Percentiles rank a stretch among this genome's conserved stretches.
These are phyloP conservation scores for Pogoniulus pusillus DNA, from an alignment of 2,797 vertebrate species.

Conservation along the genomic window DNA sequence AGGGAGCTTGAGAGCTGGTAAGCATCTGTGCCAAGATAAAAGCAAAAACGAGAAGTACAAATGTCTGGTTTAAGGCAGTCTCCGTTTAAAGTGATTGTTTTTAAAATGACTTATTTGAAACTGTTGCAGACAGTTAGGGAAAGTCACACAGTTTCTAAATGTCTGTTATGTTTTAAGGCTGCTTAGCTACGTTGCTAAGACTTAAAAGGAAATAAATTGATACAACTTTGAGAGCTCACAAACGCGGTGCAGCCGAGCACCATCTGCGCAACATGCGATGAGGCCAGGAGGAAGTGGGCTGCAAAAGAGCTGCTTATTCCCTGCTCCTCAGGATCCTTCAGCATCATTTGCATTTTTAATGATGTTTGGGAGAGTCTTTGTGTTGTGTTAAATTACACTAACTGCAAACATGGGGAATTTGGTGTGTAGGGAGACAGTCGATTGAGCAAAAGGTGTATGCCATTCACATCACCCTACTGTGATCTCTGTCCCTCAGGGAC, in stretches of 20 bases:
- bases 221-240: neutral
- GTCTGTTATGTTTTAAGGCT: constrained; percentile 22
- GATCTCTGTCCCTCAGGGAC: neutral
- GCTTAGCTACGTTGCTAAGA: neutral
- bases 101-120: constrained; percentile 60
- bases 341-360: neutral
- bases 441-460: neutral
- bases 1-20: constrained; percentile 21
- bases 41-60: constrained; percentile 53
- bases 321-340: neutral
- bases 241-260: neutral
- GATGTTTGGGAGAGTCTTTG: neutral
- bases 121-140: constrained; percentile 47
- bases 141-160: constrained; percentile 60
- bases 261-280: neutral
- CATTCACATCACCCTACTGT: neutral
- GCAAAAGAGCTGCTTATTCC: neutral
- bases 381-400: neutral
- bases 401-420: neutral
- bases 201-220: too few species aligned
- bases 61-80: constrained; percentile 37
- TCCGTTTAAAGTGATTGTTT: constrained; percentile 31
- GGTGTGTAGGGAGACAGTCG: neutral
- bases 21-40: constrained; percentile 47
- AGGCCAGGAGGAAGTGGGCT: neutral